Evolutionary conservation across 2,888 invertebrate genomes (phyloP), one percentile per base, ranked within the genome.

Genomic region (Idaea biselata): DNA sequence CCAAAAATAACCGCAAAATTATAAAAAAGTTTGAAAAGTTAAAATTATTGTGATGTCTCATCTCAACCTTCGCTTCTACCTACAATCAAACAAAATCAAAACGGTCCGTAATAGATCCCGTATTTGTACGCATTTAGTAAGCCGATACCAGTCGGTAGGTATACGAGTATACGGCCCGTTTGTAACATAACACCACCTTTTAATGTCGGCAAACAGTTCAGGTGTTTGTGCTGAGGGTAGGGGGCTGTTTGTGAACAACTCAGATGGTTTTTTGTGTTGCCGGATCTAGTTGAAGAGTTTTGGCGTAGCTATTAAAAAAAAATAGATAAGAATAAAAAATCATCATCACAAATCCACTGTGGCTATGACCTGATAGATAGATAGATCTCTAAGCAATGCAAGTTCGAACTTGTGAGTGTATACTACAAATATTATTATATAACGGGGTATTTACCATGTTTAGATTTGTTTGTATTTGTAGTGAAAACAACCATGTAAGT

Each of bases 201-300:
- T 81, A 81, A 75, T 77, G 77, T 75, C 66, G 31, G 67, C 77
- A 80, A 81, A 81, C 81, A 80, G 60, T 63, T 80, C 81, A 81
- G 81, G 81, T 81, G 81, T 78, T 81, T 78, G 78, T 70, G 67
- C 66, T 68, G 69, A 69, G 69, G 63, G 60, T 56, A 6, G 18
- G 44, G 60, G 61, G 58, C 61, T 68, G 64, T 62, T 67, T 67
- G 63, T 71, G 66, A 68, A 44, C 44, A 44, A 44, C 44, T 44
- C 44, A 44, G 14, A 8, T 14, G 11, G 44, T 44, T 44, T 32
- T 44, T 44, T 44, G 44, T 44, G 44, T 44, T 44, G 8, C 14
- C 3, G 44, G 44, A 33, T 33, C 14, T 44, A 44, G 44, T 8
- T 44, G 44, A 44, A 44, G 44, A 44, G 44, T 44, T 11, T 44